Base-by-base conservation (phyloP, 2,113 vertebrate genomes). In the Pachyramphus minor region DNA sequence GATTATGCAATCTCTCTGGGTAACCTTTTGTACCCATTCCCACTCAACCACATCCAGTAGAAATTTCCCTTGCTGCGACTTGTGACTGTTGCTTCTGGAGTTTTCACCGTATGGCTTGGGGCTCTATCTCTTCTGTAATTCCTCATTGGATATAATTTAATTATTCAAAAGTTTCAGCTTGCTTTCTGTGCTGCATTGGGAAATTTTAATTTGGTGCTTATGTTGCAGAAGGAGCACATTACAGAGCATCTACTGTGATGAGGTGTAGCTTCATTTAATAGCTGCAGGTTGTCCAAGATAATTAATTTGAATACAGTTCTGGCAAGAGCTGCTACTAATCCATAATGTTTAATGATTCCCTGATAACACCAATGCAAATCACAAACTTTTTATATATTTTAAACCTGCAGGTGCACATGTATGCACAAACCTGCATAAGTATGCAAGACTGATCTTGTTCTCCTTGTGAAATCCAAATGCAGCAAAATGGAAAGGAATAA, bases 401-500 rank as follows among this genome's bases (percentile, higher is more conserved):
- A 79, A 75, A 68, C 25, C 16, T 52, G 28, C 73, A 53, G 50
- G 33, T 35, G 14, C 11, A 44, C 28, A 3, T 39, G 33, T 56
- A 12, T 64, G n/a, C 20, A 25, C 56, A 14, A 33, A 74, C 39
- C 6, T 53, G 17, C 20, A 24, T 24, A 42, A 85, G n/a, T 39
- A 21, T 59, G 42, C 59, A 90, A 50, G 84, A 62, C 53, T 58
- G n/a, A 35, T 73, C 58, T 85, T 82, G 47, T 67, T 90, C 30
- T 80, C 37, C 45, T 63, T 56, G 25, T 64, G 71, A 96, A 95
- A 91, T 84, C 21, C 74, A 91, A 55, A 33, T 68, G 74, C 55
- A 87, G 58, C 41, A 73, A 78, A 68, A 41, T 45, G 67, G 41
- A 68, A 85, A 72, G 45, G 37, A 76, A 22, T 69, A 66, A 69